Evolutionary conservation across 1,140 invertebrate genomes (phyloP).

Genomic region (Phortica variegata): DNA sequence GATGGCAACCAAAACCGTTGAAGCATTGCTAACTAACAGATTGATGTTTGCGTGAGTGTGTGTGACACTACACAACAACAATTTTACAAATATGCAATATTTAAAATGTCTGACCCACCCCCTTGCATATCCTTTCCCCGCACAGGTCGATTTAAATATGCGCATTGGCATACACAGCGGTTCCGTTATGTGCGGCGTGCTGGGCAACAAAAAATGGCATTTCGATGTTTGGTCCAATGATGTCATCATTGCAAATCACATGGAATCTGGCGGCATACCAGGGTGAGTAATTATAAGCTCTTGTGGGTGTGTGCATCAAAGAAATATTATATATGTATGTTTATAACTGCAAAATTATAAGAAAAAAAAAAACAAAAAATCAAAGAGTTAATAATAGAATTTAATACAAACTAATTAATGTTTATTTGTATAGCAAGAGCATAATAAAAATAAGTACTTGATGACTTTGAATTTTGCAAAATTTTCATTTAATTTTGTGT

Average conservation of each 20-base stretch:
- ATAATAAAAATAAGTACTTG: not conserved
- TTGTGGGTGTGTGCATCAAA: too few relatives aligned
- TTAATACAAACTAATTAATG: too few relatives aligned
- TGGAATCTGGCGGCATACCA: slow-evolving; percentile 93
- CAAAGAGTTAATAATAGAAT: not conserved
- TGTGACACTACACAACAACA: too few relatives aligned
- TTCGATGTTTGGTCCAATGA: slow-evolving; percentile 99
- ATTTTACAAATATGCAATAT: not conserved
- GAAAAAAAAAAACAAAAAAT: too few relatives aligned
- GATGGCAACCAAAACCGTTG: too few relatives aligned
- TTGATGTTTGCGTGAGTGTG: not conserved
- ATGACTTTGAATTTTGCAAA: slow-evolving; percentile 3
- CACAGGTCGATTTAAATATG: slow-evolving; percentile 90
- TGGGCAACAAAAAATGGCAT: slow-evolving; percentile 93
- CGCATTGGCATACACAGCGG: slow-evolving; percentile 94
- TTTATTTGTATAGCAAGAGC: too few relatives aligned
- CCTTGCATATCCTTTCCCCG: not conserved
- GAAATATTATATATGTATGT: too few relatives aligned
- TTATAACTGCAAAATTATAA: too few relatives aligned
- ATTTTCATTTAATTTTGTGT: not conserved
- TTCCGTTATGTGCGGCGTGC: slow-evolving; percentile 88
- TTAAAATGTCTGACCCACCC: not conserved
- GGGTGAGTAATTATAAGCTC: slow-evolving; percentile 78
- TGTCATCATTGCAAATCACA: slow-evolving; percentile 95
- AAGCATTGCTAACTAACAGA: too few relatives aligned